Evolutionary conservation across 2,888 invertebrate species (phyloP).

Genomic region (Lymantria monacha): DNA sequence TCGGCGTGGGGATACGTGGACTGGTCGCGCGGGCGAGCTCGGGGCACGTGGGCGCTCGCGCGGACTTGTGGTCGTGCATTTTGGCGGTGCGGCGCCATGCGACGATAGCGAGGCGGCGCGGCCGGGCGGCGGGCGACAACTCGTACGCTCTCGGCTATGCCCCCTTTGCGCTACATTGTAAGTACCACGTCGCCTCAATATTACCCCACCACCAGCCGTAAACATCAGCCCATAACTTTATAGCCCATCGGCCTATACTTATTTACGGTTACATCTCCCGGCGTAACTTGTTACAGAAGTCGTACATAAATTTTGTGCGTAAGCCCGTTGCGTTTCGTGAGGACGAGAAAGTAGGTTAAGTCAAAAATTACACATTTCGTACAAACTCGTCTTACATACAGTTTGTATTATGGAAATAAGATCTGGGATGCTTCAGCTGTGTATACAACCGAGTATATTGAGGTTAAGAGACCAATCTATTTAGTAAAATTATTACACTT

Average conservation of each 20-base stretch:
- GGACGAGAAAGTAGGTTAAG: slow-evolving; percentile 27
- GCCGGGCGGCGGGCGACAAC: slow-evolving; percentile 71
- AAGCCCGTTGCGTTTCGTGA: slow-evolving; percentile 30
- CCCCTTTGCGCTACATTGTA: slow-evolving; percentile 79
- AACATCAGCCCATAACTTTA: slow-evolving; percentile 30
- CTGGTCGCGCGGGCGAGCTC: slow-evolving; percentile 49
- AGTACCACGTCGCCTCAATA: slow-evolving; percentile 45
- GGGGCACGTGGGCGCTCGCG: slow-evolving; percentile 37
- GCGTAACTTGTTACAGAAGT: slow-evolving; percentile 32
- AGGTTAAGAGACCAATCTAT: too few species aligned
- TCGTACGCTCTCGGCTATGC: slow-evolving; percentile 80
- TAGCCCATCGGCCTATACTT: slow-evolving; percentile 31
- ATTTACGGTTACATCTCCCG: slow-evolving; percentile 33
- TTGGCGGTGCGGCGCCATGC: slow-evolving; percentile 52
- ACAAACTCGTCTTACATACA: slow-evolving; percentile 14
- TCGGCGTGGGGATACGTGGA: slow-evolving; percentile 63
- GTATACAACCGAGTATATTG: neutral
- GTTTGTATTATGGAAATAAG: slow-evolving; percentile 20
- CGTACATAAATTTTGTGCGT: slow-evolving; percentile 35
- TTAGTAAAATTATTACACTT: neutral
- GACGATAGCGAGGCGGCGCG: slow-evolving; percentile 71
- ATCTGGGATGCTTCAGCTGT: slow-evolving; percentile 9
- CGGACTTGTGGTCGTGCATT: slow-evolving; percentile 47
- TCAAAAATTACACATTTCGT: slow-evolving; percentile 28
- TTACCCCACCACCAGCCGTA: neutral